Evolutionary conservation across 2,888 invertebrate species (phyloP), one percentile per base, ranked within the genome.

Genomic region (Nemoura dubitans): DNA sequence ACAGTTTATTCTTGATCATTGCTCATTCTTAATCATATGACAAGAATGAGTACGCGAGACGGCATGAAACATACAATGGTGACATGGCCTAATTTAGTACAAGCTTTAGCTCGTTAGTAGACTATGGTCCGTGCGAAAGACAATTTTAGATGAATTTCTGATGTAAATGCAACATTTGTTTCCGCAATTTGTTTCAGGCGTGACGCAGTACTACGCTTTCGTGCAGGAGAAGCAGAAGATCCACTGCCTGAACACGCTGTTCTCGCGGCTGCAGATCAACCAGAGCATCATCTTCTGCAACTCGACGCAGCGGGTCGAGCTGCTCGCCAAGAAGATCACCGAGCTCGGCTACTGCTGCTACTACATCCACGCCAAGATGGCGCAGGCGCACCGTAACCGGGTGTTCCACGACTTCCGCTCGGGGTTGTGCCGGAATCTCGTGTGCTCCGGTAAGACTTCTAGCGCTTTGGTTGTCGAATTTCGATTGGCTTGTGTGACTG

Each of bases 211-310:
- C 94, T 99, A 99, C 93, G 99, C 99, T 91, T 99, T 99, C 94
- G 99, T 99, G 89, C 99, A 99, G 93, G 99, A 99, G 93, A 96
- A 98, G 91, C 99, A 99, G 93, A 99, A 99, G 94, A 99, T 99
- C 90, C 99, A 99, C 93, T 99, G 99, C 93, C 94, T 99, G 92
- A 99, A 99, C 93, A 99, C 99, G 91, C 94, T 99, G 90, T 99
- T 99, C 94, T 98, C 99, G 89, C 99, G 97, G 96, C 94, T 99
- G 92, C 99, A 99, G 95, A 99, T 99, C 92, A 99, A 98, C 93
- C 99, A 99, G 94, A 99, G 99, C 90, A 99, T 99, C 91, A 99
- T 99, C 92, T 99, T 99, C 94, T 99, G 99, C 93, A 99, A 99
- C 93, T 99, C 99, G 89, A 99, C 99, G 90, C 99, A 99, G 93